Conservation (phyloP, 2,113 vertebrate species). For the Bos javanicus region DNA sequence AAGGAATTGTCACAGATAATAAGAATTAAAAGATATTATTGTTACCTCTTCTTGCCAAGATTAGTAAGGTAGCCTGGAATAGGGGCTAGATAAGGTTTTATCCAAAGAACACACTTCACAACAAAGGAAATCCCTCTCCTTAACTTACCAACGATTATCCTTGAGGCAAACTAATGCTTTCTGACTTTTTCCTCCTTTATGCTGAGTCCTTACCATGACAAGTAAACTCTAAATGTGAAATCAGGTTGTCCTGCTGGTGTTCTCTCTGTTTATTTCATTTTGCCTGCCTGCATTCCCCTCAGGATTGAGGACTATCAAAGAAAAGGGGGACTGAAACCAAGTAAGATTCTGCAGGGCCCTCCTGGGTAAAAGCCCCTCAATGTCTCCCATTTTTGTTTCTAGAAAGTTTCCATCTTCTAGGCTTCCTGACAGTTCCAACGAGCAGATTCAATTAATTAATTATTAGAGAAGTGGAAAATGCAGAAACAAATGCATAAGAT, state of each 20-base stretch:
- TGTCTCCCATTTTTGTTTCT: neutral
- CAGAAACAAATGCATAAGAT: neutral
- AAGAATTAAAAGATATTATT: neutral
- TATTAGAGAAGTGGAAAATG: neutral
- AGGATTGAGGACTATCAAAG: neutral
- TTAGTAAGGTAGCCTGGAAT: neutral
- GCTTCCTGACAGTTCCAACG: neutral
- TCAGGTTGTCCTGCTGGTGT: neutral
- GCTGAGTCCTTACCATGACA: neutral
- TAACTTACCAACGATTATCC: neutral
- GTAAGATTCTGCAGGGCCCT: neutral
- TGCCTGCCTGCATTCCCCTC: neutral
- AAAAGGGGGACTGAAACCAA: neutral
- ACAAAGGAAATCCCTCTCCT: neutral
- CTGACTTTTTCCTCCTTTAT: neutral
- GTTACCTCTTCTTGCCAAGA: neutral
- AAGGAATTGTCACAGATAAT: neutral
- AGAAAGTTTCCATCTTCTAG: neutral
- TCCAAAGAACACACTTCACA: neutral
- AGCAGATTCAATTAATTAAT: neutral
- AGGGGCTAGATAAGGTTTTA: neutral
- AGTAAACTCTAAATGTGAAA: neutral
- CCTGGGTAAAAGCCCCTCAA: neutral
- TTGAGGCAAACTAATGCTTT: neutral
- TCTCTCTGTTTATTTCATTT: neutral